Base-by-base conservation (phyloP, 2,888 invertebrate genomes). In the Xanthostigma xanthostigma region DNA sequence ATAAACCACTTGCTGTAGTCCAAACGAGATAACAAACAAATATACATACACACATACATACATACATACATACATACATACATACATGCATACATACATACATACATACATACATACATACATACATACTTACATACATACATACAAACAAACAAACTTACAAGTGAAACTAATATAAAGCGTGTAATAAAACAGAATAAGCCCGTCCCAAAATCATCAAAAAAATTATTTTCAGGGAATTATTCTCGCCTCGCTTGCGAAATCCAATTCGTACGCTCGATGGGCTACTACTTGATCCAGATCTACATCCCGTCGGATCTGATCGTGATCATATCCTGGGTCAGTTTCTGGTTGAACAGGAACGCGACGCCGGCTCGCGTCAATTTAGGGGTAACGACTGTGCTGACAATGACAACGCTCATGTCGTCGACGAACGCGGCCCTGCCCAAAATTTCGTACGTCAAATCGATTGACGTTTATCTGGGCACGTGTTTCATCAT, bases 231-330 rank as follows among this genome's bases (percentile, higher is more conserved):
- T 52, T 49, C 48, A 90, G 94, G 94, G 78, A 92, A 93, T 75
- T 95, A 94, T 75, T 93, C 92, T 64, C 84, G 94, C 65, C 74
- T 95, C 78, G 89, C 90, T 61, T 93, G 92, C 74, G 91, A 91
- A 74, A 93, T 94, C 71, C 91, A 93, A 73, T 93, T 95, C 74
- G 92, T 92, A 61, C 84, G 95, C 60, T 93, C 93, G 65, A 93
- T 95, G 91, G 95, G 95, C 66, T 95, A 95, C 79, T 95, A 95
- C 77, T 79, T 94, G 65, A 95, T 95, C 74, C 94, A 94, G 77
- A 94, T 94, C 73, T 94, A 94, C 77, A 92, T 94, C 75, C 94
- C 94, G 65, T 93, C 93, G 71, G 89, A 91, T 69, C 80, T 94
- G 70, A 93, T 93, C 73, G 93, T 93, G 69, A 91, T 93, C 72